phyloP scores from a whole-genome alignment of 64 coral and sea anemone species.

The Stichodactyla helianthus region DNA sequence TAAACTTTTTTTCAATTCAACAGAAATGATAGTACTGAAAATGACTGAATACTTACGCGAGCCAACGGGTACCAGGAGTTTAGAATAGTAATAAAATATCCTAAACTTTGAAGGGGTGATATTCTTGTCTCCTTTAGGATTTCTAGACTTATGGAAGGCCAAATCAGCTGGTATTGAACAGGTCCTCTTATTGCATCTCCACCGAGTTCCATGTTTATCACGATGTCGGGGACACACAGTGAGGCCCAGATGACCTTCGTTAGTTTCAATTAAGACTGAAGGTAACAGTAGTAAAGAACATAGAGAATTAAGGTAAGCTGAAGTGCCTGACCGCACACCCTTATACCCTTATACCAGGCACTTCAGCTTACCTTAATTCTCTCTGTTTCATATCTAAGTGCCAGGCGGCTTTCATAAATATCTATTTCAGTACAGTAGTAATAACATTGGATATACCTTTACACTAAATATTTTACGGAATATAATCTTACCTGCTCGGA shows the following conservation, averaged over 20 bases:
- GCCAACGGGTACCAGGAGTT: not conserved
- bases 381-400: no score
- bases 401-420: no score
- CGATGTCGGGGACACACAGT: conserved; percentile 57
- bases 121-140: not conserved
- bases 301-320: no score
- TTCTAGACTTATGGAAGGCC: not conserved
- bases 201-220: conserved; percentile 31
- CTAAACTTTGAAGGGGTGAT: not conserved
- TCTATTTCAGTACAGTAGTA: no score
- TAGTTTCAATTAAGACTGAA: conserved; percentile 11
- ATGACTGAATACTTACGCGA: not conserved
- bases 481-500: not conserved
- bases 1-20: not conserved
- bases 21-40: not conserved
- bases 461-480: no score
- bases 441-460: no score
- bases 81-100: not conserved
- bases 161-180: conserved; percentile 18
- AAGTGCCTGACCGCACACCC: no score
- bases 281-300: not conserved
- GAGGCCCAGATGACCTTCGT: conserved; percentile 1
- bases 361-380: not conserved
- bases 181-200: conserved; percentile 19
- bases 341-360: no score